Percentiles rank a stretch among this genome's conserved stretches.
Evolutionary conservation across 2,797 vertebrate genomes (phyloP).

Genomic region (Adrianichthys oophorus): DNA sequence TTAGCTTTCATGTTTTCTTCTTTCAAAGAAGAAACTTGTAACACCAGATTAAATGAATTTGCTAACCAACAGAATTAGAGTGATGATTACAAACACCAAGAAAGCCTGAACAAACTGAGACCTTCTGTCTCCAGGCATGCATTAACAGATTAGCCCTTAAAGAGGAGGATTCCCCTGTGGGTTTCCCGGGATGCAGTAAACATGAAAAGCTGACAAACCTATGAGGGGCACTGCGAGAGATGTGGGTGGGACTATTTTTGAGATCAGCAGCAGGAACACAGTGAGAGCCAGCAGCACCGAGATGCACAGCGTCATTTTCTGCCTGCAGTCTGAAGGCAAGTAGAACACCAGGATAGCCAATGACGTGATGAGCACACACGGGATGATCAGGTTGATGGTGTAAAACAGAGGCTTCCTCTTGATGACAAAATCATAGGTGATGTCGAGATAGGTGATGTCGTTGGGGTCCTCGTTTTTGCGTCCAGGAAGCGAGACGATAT

Average conservation of each 20-base stretch:
- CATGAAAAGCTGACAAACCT: conserved; percentile 54
- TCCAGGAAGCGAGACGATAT: conserved; percentile 79
- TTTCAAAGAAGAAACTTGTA: too few relatives aligned
- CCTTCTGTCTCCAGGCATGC: too few relatives aligned
- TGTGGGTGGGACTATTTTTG: conserved; percentile 83
- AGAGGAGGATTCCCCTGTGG: background rate
- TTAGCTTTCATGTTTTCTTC: too few relatives aligned
- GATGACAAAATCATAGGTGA: conserved; percentile 83
- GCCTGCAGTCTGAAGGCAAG: conserved; percentile 81
- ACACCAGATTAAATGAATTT: too few relatives aligned
- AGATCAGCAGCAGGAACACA: conserved; percentile 83
- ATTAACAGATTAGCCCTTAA: too few relatives aligned
- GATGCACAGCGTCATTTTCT: conserved; percentile 83
- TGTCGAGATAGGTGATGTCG: conserved; percentile 80
- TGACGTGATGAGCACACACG: conserved; percentile 73
- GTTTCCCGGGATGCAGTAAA: background rate
- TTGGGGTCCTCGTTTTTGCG: conserved; percentile 80
- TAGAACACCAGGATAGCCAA: conserved; percentile 83
- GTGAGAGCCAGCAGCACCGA: conserved; percentile 83
- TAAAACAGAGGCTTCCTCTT: conserved; percentile 75
- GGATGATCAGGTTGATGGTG: too few relatives aligned
- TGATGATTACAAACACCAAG: too few relatives aligned
- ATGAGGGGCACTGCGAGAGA: conserved; percentile 83
- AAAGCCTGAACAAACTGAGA: too few relatives aligned
- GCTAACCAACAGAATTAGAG: too few relatives aligned